Evolutionary conservation across 2,113 vertebrate species (phyloP), one percentile per base, ranked within the genome.

Genomic region (Gavia stellata): DNA sequence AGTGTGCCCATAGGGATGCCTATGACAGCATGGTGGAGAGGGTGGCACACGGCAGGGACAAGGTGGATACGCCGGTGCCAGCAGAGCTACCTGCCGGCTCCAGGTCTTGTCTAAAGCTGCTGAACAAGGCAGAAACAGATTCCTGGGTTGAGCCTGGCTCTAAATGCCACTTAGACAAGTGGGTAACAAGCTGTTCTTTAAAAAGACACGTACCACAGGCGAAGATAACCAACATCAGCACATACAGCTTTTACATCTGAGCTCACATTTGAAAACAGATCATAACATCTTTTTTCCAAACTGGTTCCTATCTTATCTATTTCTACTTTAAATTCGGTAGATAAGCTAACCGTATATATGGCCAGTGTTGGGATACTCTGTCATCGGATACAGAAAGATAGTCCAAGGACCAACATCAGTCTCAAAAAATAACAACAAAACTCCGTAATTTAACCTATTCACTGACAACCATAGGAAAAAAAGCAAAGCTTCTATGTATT

Each of bases 261-360:
- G 31, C 52, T 85, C 28, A 16, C 17, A 6, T 45, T 45, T 81
- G 45, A 58, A 74, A 93, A 81, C 16, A 74, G 24, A 79, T 50
- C 34, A 10, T 38, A 58, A 1, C 4, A 55, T 26, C 19, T 81
- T 77, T 36, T 70, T n/a, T 50, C 49, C 77, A 73, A 62, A 52
- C 10, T 25, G 17, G 16, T 49, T 93, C 42, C 33, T 71, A 68
- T 7, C 59, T 24, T 18, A 83, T 17, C 31, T 77, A 25, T 26
- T 85, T 53, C 70, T 77, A 29, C 50, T 61, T 94, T 94, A 94
- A 91, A 96, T 83, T 63, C 91, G 80, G 63, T 82, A 93, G 90
- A 68, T 42, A 92, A 75, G 40, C 75, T 86, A 94, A 94, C 29
- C n/a, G 1, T 71, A 44, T 49, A 58, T 62, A 94, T 84, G 81